phyloP scores from a whole-genome alignment of 2,113 vertebrate species.

The Chunga burmeisteri region DNA sequence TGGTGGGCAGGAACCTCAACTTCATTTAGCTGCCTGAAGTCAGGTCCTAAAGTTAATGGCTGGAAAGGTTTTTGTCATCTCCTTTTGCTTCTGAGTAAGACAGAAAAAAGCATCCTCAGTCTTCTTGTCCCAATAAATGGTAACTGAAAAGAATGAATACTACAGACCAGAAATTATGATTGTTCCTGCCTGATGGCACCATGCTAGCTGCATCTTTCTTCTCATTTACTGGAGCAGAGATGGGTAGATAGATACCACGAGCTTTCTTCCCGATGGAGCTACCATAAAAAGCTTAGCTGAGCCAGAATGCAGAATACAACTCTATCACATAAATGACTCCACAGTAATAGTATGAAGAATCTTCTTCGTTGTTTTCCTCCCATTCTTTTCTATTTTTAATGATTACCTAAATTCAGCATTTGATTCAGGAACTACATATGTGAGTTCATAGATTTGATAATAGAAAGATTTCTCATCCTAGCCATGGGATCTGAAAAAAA shows the following conservation, averaged over 20 bases:
- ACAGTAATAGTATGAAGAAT: neutral
- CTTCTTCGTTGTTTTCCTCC: neutral
- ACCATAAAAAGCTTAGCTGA: neutral
- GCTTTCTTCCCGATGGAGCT: neutral
- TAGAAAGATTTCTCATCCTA: neutral
- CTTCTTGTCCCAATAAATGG: neutral
- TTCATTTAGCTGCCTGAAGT: neutral
- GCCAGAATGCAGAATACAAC: neutral
- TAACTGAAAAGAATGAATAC: neutral
- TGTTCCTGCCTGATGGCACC: neutral
- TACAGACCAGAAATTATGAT: neutral
- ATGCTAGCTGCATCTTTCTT: neutral
- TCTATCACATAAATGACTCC: neutral
- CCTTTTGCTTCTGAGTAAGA: neutral
- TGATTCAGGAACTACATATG: neutral
- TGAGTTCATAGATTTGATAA: neutral
- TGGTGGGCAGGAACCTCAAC: neutral
- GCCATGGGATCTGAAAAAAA: neutral
- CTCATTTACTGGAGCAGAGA: neutral
- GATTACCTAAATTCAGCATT: neutral
- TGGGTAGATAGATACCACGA: too few species aligned
- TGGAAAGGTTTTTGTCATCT: neutral
- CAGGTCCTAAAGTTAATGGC: neutral
- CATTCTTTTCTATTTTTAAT: neutral
- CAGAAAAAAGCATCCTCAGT: neutral